phyloP scores from a whole-genome alignment of 30 jellyfish, hydroid and myxozoan species.

The Cassiopea andromeda region DNA sequence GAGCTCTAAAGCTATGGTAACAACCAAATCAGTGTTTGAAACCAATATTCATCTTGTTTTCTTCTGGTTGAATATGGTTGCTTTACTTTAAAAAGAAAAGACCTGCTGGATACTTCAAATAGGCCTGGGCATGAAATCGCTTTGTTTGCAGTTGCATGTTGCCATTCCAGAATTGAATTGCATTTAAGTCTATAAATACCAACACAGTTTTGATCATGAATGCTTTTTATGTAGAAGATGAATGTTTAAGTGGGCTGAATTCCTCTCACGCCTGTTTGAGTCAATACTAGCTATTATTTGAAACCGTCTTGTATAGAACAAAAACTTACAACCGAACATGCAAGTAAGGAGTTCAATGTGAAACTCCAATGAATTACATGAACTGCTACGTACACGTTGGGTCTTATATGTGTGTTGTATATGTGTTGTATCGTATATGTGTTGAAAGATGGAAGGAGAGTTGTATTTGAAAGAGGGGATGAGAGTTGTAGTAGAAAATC shows the following conservation, averaged over 20 bases:
- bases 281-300: no score
- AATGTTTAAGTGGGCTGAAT: neutral
- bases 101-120: neutral
- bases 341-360: no score
- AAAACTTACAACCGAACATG: no score
- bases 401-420: no score
- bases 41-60: neutral
- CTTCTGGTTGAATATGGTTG: neutral
- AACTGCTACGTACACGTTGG: no score
- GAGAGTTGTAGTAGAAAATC: no score
- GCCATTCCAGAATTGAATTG: neutral
- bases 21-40: slow-evolving; percentile 13
- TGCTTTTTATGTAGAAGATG: neutral
- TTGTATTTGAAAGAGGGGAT: no score
- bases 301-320: no score
- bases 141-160: neutral
- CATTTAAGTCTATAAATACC: neutral
- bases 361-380: no score
- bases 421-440: no score
- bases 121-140: neutral
- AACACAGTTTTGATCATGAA: neutral
- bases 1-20: neutral
- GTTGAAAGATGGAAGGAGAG: no score
- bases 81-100: neutral
- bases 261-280: neutral